A percentile compares a stretch with the other conserved stretches of the same genome.
Evolutionary conservation across 1,140 invertebrate genomes (phyloP).

Genomic region (Contarinia nasturtii): DNA sequence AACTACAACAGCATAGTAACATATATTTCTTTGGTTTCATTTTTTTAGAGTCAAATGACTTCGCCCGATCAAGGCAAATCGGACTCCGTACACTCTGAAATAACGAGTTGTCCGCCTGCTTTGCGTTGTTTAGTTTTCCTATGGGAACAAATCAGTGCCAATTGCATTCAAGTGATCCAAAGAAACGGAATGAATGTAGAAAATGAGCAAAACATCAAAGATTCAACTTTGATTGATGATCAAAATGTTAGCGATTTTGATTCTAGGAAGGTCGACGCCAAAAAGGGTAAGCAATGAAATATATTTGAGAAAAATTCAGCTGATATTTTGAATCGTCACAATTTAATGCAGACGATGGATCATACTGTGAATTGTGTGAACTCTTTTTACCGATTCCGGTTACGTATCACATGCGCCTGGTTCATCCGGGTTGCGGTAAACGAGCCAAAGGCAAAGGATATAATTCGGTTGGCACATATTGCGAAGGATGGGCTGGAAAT

Average conservation of each 20-base stretch:
- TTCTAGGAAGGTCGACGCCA: conserved; percentile 9
- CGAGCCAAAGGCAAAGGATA: conserved; percentile 66
- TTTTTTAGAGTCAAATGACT: not conserved
- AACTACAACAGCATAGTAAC: not conserved
- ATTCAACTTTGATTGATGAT: too few species aligned
- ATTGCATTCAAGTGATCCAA: conserved; percentile 36
- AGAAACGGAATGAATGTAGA: not conserved
- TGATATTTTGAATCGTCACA: too few species aligned
- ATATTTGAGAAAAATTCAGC: conserved; percentile 33
- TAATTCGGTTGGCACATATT: conserved; percentile 67
- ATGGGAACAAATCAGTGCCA: conserved; percentile 72
- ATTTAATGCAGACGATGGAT: conserved; percentile 13
- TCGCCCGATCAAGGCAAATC: conserved; percentile 9
- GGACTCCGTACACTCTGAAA: conserved; percentile 16
- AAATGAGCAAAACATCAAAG: too few species aligned
- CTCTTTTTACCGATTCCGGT: conserved; percentile 47
- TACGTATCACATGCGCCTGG: conserved; percentile 76
- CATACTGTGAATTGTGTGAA: conserved; percentile 72
- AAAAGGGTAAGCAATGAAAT: conserved; percentile 30
- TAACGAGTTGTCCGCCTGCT: conserved; percentile 59
- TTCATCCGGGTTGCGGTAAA: conserved; percentile 77
- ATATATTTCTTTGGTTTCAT: not conserved
- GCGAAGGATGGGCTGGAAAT: conserved; percentile 70
- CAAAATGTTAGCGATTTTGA: not conserved
- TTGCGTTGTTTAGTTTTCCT: conserved; percentile 62